Conservation (phyloP, 1,140 invertebrate species). For the Drosophila lini region DNA sequence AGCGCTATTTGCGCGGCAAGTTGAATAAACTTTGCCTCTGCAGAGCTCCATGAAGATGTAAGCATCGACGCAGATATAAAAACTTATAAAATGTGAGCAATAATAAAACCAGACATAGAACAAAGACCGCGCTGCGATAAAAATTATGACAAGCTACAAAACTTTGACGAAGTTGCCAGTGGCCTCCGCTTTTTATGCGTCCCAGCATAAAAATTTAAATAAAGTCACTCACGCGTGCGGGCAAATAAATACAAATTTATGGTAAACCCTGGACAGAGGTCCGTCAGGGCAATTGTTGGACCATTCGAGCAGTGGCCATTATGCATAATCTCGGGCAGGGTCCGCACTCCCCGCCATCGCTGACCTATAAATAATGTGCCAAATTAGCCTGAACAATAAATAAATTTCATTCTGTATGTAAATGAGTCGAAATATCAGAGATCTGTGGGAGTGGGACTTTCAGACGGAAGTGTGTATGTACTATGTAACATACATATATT, state of each 20-base stretch:
- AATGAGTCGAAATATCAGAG: constrained; percentile 44
- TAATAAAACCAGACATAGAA: constrained; percentile 31
- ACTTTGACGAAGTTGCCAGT: constrained; percentile 48
- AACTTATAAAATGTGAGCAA: constrained; percentile 36
- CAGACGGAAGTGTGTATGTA: background rate
- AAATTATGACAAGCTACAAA: constrained; percentile 68
- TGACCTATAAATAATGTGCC: constrained; percentile 75
- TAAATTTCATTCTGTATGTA: constrained; percentile 69
- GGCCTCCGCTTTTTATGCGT: constrained; percentile 47
- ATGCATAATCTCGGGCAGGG: constrained; percentile 49
- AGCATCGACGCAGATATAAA: constrained; percentile 30
- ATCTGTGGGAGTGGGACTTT: constrained; percentile 11
- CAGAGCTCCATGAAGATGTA: constrained; percentile 3
- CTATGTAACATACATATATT: too few species aligned
- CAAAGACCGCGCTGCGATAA: constrained; percentile 31
- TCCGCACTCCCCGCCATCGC: background rate
- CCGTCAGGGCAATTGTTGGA: constrained; percentile 30
- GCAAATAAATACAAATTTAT: constrained; percentile 68
- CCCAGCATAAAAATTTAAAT: constrained; percentile 56
- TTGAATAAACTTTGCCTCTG: constrained; percentile 8
- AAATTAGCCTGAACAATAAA: constrained; percentile 69
- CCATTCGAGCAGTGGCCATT: constrained; percentile 49
- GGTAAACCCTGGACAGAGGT: constrained; percentile 31
- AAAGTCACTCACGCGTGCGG: constrained; percentile 58
- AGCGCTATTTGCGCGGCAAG: constrained; percentile 28